Conservation (phyloP, 2,113 vertebrate species). For the Actinemys pallida region DNA sequence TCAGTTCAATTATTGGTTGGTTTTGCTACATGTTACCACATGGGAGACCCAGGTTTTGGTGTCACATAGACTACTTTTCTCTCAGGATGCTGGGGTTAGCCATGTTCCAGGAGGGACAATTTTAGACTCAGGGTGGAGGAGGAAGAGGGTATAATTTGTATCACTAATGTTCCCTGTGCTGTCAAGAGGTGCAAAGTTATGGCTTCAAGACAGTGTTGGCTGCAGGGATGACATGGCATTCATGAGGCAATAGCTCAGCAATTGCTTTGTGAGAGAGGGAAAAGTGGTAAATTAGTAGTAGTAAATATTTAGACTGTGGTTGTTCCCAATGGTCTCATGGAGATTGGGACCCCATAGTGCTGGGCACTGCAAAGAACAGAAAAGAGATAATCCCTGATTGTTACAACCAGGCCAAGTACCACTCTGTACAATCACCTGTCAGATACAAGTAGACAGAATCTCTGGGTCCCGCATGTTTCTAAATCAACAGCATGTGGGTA, state of each 20-base stretch:
- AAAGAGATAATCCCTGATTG: not conserved
- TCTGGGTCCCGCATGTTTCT: not conserved
- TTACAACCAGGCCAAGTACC: not conserved
- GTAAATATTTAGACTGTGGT: rapidly evolving
- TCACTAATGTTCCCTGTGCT: rapidly evolving
- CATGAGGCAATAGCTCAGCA: too few relatives aligned
- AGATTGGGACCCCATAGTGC: not conserved
- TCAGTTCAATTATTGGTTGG: not conserved
- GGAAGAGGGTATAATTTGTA: rapidly evolving
- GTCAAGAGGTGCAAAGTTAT: not conserved
- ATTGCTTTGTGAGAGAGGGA: not conserved
- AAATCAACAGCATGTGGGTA: not conserved
- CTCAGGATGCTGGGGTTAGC: not conserved
- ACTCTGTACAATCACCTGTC: not conserved
- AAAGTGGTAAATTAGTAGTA: rapidly evolving
- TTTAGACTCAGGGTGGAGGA: rapidly evolving
- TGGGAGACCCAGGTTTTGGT: not conserved
- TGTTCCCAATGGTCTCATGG: not conserved
- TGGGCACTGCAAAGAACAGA: not conserved
- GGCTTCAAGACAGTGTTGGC: not conserved
- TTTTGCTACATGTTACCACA: not conserved
- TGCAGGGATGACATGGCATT: not conserved
- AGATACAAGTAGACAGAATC: not conserved
- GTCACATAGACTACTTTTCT: too few relatives aligned
- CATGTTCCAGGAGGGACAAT: rapidly evolving